Evolutionary conservation across 2,888 invertebrate genomes (phyloP), one percentile per base, ranked within the genome.

Genomic region (Xylophagus ater): DNA sequence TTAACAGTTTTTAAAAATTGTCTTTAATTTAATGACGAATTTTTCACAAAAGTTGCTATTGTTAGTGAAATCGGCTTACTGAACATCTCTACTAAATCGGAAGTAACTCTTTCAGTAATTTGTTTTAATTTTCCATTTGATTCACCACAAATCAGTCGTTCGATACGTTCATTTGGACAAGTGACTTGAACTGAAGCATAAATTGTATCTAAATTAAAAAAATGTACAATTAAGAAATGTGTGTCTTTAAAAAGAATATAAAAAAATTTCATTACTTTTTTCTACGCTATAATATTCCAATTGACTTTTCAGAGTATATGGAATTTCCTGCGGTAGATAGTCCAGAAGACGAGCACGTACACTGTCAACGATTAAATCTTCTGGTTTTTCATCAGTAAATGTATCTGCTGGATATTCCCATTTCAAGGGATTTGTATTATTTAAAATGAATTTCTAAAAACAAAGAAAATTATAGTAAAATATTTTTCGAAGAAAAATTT

Each of bases 291-390:
- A 76, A 56, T 76, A 77, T 57, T 86, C 83, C 12, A 89, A 56
- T 34, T 68, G 54, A 6, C 77, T 69, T 43, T 71, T 66, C 4
- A 93, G 56, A 26, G 62, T 69, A 55, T 96, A 96, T 0, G 96
- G 96, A 29, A 96, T 73, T 67, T 94, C 89, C 49, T 87, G 73
- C 0, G 81, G 76, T 29, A 94, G 64, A 54, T 78, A 74, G 56
- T 97, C 87, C 42, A 97, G 60, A 26, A 94, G 70, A 49, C 82
- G 83, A 2, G 90, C 87, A 51, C 83, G 72, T 0, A 96, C 81
- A 40, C 82, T 78, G 49, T 78, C 74, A 35, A 74, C 67, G 42
- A 87, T 78, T 17, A 93, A 59, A 6, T 69, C 65, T 51, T 80
- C 74, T 0, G 81, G 75, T 12, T 71, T 65, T 54, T 85, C 81